phyloP scores from a whole-genome alignment of 2,797 vertebrate species.

The Mareca strepera region DNA sequence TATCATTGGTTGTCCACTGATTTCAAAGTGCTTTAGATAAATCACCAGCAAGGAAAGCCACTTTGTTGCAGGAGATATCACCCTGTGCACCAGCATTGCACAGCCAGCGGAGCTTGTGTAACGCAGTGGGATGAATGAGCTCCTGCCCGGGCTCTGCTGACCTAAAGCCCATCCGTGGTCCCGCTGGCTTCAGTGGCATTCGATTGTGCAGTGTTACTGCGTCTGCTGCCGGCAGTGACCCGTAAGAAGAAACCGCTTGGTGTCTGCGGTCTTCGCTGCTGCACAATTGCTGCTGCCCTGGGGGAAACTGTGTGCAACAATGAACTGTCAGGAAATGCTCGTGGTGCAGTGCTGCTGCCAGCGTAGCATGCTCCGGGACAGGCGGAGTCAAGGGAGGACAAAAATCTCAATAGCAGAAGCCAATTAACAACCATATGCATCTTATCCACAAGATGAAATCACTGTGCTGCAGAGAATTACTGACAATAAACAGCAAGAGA shows the following conservation, averaged over 20 bases:
- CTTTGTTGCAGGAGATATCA: background rate
- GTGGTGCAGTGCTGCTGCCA: background rate
- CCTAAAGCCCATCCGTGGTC: background rate
- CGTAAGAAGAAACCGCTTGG: background rate
- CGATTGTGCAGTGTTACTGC: background rate
- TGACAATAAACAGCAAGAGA: background rate
- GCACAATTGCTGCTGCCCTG: constrained; percentile 18
- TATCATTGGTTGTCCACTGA: background rate
- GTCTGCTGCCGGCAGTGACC: background rate
- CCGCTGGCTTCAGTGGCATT: background rate
- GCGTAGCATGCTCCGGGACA: background rate
- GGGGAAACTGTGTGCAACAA: background rate
- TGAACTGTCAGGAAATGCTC: background rate
- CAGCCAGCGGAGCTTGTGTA: background rate
- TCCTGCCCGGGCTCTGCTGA: background rate
- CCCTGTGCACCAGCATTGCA: background rate
- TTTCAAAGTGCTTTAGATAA: constrained; percentile 19
- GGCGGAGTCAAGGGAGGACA: background rate
- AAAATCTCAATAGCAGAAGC: background rate
- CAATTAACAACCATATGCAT: background rate
- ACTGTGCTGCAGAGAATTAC: background rate
- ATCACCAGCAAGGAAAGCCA: background rate
- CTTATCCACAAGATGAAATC: background rate
- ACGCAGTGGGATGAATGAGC: background rate
- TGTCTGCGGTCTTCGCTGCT: background rate